Base-by-base conservation (phyloP, 2,797 vertebrate species). In the Sebastes miniatus region DNA sequence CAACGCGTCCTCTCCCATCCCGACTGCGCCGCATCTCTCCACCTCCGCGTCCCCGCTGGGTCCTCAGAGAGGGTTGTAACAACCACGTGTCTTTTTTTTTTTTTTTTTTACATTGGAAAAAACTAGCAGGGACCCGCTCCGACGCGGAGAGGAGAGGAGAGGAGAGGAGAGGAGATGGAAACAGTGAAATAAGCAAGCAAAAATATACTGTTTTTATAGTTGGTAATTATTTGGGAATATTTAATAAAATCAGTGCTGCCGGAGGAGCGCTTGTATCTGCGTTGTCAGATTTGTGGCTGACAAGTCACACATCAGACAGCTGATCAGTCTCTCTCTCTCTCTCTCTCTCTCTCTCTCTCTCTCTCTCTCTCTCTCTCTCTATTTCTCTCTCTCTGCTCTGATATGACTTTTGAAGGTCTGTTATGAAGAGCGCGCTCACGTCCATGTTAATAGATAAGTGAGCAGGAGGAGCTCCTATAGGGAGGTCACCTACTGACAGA, bases 1-100 rank as follows among this genome's bases (percentile, higher is more conserved):
- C 85, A 83, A 65, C 83, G 83, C 75, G 85, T 92, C 87, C 88
- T 91, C 81, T 90, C 87, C 89, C 93, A 91, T 90, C 89, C 88
- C 84, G 91, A 93, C 91, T 92, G 91, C 85, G 89, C 84, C 77
- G 90, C 90, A 84, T 93, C 91, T 91, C 92, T 91, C 93, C 91
- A 76, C 91, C 92, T 90, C 92, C 89, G 86, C 88, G 92, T 93
- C 87, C 91, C 91, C 54, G 82, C 89, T 84, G 87, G 31, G 92
- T 92, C 92, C 91, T 85, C 91, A 91, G 85, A 89, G 87, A 90
- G 92, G 83, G 79, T 91, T 93, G 86, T 92, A 92, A 90, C 88
- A 73, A 94, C 94, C 95, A 96, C 95, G 95, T 95, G 95, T 90
- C 83, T 54, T 57, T 70, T 65, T 77, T 59, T 39, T 36, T 70